Base-by-base conservation (phyloP, 2,113 vertebrate genomes). In the Capreolus pygargus region DNA sequence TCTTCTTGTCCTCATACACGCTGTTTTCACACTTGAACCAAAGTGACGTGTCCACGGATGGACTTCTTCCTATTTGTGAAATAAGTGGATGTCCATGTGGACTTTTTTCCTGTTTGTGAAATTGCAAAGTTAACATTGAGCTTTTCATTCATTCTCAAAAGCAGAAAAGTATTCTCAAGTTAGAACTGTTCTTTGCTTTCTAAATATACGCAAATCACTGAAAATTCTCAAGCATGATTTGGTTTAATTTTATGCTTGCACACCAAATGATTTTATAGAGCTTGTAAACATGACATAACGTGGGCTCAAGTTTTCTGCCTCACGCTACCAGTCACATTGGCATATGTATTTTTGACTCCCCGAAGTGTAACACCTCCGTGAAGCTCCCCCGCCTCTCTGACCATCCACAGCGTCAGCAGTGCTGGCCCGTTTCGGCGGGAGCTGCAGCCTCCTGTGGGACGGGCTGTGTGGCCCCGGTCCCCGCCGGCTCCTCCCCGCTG, bases 381-480 rank as follows among this genome's bases (percentile, higher is more conserved):
- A 61, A 54, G 25, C 12, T 45, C 43, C 15, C 23, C n/a, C 8
- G 11, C 10, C 27, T 45, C 67, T 76, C 67, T 33, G 67, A 39
- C 52, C 21, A 12, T 30, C n/a, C 5, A 2, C 43, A 23, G 50
- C 13, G 17, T 54, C 50, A 0, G 1, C 5, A 15, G 33, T 0
- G 1, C 55, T 3, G 6, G 23, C 27, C 55, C 3, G 0, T 10
- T 36, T 15, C 39, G 52, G 36, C 27, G 0, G 25, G 57, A 0
- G 25, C 82, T 4, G 5, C 0, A 1, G 83, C 54, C 25, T 43
- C 83, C 16, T 10, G 83, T 19, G 54, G 14, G 82, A 55, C 0
- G 13, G 21, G 13, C 33, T 2, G 4, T 85, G 54, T 2, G 25
- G 83, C 1, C 5, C 83, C 10, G 5, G 36, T 39, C 15, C 14